phyloP scores from a whole-genome alignment of 2,113 vertebrate genomes.

The Proteles cristata region DNA sequence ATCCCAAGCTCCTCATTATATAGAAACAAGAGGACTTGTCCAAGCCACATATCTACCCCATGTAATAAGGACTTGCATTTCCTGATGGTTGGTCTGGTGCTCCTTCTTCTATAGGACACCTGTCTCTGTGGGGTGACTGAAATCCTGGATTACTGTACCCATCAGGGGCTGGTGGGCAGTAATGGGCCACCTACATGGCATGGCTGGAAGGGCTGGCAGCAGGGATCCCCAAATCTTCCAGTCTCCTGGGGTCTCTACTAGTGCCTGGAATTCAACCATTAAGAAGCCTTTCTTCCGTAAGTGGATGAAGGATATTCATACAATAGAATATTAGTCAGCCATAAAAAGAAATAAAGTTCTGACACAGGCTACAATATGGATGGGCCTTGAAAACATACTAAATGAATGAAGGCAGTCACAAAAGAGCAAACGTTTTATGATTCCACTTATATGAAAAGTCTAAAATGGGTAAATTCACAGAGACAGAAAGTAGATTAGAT shows the following conservation, averaged over 20 bases:
- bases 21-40: background rate
- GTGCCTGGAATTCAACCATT: background rate
- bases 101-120: background rate
- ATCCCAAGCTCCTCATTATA: too few relatives aligned
- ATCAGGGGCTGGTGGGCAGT: background rate
- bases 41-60: background rate
- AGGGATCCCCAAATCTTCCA: background rate
- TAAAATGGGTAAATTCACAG: background rate
- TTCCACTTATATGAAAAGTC: background rate
- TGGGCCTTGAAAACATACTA: background rate
- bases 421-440: background rate
- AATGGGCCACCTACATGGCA: background rate
- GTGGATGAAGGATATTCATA: background rate
- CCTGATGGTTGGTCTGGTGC: background rate
- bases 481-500: background rate
- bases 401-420: background rate
- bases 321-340: background rate
- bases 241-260: background rate
- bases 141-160: background rate
- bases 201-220: background rate
- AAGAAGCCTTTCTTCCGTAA: background rate
- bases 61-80: background rate
- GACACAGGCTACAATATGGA: background rate
- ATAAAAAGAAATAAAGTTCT: background rate
- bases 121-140: background rate